Conservation (phyloP, 2,888 invertebrate genomes). For the Metopia argyrocephala region DNA sequence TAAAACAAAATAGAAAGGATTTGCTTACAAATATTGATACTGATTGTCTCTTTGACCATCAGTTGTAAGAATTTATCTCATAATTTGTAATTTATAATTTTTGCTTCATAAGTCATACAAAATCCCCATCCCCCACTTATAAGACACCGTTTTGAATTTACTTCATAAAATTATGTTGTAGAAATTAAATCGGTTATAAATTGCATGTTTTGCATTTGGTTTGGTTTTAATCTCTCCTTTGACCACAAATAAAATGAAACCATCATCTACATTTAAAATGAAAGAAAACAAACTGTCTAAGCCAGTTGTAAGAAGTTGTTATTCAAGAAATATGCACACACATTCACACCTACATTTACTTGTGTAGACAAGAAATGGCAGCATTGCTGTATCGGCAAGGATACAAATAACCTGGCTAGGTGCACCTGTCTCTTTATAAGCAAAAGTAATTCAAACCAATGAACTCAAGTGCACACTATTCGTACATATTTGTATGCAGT, state of each 20-base stretch:
- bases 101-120: not conserved
- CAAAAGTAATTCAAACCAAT: slow-evolving; percentile 1
- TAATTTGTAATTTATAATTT: not conserved
- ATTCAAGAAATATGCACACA: not conserved
- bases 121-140: not conserved
- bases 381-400: not conserved
- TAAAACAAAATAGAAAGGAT: not conserved
- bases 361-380: too few species aligned
- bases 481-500: not conserved
- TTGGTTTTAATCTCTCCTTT: slow-evolving; percentile 18
- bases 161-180: slow-evolving; percentile 36
- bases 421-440: slow-evolving; percentile 15
- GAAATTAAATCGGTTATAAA: slow-evolving; percentile 24
- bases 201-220: slow-evolving; percentile 28
- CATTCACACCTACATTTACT: too few species aligned
- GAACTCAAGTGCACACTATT: slow-evolving; percentile 5
- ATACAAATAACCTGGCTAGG: not conserved
- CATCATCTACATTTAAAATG: not conserved
- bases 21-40: not conserved
- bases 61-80: not conserved
- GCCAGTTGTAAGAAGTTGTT: not conserved
- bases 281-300: slow-evolving; percentile 27
- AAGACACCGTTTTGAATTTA: slow-evolving; percentile 16
- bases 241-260: slow-evolving; percentile 28
- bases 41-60: not conserved